Percentiles rank a stretch among this genome's conserved stretches.
phyloP scores from a whole-genome alignment of 2,113 vertebrate genomes.

The Melanerpes formicivorus region DNA sequence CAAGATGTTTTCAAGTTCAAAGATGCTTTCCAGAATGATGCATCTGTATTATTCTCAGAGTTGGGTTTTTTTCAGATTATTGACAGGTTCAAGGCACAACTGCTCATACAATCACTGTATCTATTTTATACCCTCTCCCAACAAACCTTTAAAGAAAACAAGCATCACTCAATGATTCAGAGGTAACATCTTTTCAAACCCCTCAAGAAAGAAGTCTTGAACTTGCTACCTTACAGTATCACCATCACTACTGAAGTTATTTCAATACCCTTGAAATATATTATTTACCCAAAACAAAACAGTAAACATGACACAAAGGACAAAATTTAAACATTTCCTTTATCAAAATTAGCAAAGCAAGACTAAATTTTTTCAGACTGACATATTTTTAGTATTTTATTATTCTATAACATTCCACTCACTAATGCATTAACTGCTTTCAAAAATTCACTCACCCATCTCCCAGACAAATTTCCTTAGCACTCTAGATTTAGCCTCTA shows the following conservation, averaged over 20 bases:
- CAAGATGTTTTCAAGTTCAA: not conserved
- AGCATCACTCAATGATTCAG: not conserved
- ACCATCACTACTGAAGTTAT: not conserved
- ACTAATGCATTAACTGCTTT: not conserved
- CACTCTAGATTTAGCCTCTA: not conserved
- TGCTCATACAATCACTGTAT: not conserved
- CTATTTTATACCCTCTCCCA: not conserved
- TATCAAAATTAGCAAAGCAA: not conserved
- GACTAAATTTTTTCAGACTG: not conserved
- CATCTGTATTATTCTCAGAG: not conserved
- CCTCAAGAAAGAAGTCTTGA: not conserved
- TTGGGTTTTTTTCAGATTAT: not conserved
- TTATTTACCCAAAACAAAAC: not conserved
- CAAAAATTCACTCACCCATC: not conserved
- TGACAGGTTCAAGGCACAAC: not conserved
- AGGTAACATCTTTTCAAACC: not conserved
- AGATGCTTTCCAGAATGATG: not conserved
- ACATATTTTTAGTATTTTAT: not conserved
- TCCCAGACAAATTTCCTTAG: not conserved
- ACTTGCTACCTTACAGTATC: not conserved
- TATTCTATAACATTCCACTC: not conserved
- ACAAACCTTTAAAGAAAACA: not conserved
- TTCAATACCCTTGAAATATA: not conserved
- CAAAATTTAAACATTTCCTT: not conserved
- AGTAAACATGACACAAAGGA: not conserved